Base-by-base conservation (phyloP, 1,140 invertebrate genomes). In the Dendrolimus punctatus region DNA sequence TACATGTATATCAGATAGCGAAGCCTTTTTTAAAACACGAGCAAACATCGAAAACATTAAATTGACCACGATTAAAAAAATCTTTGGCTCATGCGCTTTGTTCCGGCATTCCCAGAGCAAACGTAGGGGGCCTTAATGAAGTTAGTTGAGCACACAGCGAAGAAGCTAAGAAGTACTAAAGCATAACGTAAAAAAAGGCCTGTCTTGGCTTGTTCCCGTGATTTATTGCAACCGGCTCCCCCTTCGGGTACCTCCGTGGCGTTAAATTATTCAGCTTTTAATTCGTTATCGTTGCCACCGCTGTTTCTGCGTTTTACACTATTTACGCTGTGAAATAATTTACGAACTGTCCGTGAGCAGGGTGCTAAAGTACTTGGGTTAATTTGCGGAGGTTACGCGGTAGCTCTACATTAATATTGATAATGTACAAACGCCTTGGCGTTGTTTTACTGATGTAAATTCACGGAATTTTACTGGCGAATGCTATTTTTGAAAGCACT, bases 231-330 rank as follows among this genome's bases (percentile, higher is more conserved):
- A 49, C 44, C 53, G 61, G 57, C 65, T 61, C 68, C 76, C 74
- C 75, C 74, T 67, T 65, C 63, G 74, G 68, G 73, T 78, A 72
- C 68, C 72, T 75, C 72, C 65, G 72, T 73, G 68, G 79, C 79
- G 74, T 82, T 84, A 84, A 84, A 86, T 86, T 84, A 86, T 86
- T 86, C 80, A 86, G 76, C 73, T 81, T 85, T 86, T 86, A 86
- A 86, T 86, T 86, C 72, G 75, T 84, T 83, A 86, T 84, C 76
- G 71, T 73, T 68, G 71, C 76, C 71, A 76, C 77, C 68, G 67
- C 62, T 73, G 76, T 80, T 77, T 71, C 71, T 73, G 65, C 69
- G 68, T 78, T 79, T 74, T 79, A 78, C 73, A 80, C 79, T 86
- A 84, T 84, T 86, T 81, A 79, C 72, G 74, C 59, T 53, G 61